Conservation (phyloP, 2,113 vertebrate genomes). For the Tetrao urogallus region DNA sequence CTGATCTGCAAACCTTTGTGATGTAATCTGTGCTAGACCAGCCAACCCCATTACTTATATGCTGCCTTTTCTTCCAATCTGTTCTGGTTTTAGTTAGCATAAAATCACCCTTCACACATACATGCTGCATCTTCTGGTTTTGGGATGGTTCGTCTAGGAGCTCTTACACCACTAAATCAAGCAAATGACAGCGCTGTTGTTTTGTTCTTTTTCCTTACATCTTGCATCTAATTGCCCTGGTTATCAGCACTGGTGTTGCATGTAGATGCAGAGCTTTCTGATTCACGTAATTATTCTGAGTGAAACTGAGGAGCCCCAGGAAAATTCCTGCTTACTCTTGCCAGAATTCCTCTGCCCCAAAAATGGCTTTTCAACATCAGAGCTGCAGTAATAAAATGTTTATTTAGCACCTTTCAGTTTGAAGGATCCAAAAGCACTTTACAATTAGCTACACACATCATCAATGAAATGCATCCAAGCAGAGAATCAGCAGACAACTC, state of each 20-base stretch:
- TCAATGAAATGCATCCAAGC: conserved; percentile 50
- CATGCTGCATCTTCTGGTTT: neutral
- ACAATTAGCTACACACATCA: conserved; percentile 60
- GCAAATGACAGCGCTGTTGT: neutral
- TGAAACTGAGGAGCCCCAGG: conserved; percentile 12
- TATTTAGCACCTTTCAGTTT: conserved; percentile 74
- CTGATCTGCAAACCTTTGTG: neutral
- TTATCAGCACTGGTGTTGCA: neutral
- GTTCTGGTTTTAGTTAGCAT: neutral
- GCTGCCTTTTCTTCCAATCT: neutral
- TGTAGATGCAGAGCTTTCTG: neutral
- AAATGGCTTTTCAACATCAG: conserved; percentile 44
- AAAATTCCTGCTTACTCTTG: conserved; percentile 15
- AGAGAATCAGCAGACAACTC: conserved; percentile 47
- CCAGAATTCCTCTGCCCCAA: conserved; percentile 31
- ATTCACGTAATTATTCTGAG: neutral
- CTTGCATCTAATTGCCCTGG: neutral
- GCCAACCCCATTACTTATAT: neutral
- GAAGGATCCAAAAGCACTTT: conserved; percentile 63
- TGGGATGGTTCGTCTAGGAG: neutral
- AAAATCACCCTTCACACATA: neutral
- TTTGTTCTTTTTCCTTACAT: neutral
- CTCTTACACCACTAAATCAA: neutral
- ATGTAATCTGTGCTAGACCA: neutral
- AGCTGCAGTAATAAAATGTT: conserved; percentile 69